Evolutionary conservation across 1,140 invertebrate genomes (phyloP), one percentile per base, ranked within the genome.

Genomic region (Paraescarpia echinospica): DNA sequence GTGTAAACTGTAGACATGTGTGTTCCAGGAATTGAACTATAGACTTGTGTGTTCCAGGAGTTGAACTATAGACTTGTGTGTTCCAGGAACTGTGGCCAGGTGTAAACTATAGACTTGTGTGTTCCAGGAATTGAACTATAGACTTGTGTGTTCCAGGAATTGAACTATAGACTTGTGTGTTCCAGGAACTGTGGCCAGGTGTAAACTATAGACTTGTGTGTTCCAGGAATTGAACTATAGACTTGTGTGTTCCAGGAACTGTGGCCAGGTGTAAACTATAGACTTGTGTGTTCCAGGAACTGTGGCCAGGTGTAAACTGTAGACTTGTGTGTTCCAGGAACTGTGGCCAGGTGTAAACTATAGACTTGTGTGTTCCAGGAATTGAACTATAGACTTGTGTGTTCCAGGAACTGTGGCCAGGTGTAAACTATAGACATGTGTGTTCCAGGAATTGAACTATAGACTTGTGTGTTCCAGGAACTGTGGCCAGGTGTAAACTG

Each of bases 231-330:
- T 89, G 77, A 41, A 33, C 8, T 90, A n/a, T n/a, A 14, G 12
- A 41, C 41, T 4, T 41, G 41, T 41, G 41, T 41, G 41, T 41
- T 41, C 41, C 41, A 41, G 34, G 34, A 34, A 41, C 33, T 35
- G 59, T 41, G 12, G 41, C 4, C 41, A 12, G 4, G 41, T 41
- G 41, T 41, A 12, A 41, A 27, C 35, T 41, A 12, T 77, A 91
- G 88, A 34, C 35, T 77, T 35, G 41, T 94, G 94, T 92, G 0
- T 27, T 59, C 89, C n/a, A 92, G 0, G n/a, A 34, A 34, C n/a
- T 48, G 89, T 6, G n/a, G n/a, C n/a, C n/a, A n/a, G n/a, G n/a
- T n/a, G n/a, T n/a, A n/a, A n/a, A n/a, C n/a, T 12, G 4, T 34
- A 31, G 48, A n/a, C 48, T 5, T 33, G 31, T 34, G 27, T 34